phyloP scores from a whole-genome alignment of 2,888 invertebrate species.

The Flexamia atlantica region DNA sequence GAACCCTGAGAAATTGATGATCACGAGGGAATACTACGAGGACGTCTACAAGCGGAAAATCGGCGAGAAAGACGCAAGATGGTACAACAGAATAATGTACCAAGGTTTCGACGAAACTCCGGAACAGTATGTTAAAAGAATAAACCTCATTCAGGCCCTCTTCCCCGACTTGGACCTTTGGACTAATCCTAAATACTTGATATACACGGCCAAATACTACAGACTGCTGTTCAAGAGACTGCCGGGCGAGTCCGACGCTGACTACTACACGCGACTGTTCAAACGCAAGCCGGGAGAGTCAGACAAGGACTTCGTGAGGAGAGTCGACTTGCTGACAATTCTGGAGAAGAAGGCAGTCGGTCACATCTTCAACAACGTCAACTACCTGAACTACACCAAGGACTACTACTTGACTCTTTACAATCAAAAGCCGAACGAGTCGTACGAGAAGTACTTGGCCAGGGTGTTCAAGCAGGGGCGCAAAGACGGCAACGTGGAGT shows the following conservation, averaged over 20 bases:
- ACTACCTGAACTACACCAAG: constrained; percentile 39
- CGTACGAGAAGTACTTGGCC: constrained; percentile 10
- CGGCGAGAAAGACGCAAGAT: constrained; percentile 6
- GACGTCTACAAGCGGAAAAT: background rate
- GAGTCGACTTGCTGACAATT: background rate
- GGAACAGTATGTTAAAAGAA: constrained; percentile 49
- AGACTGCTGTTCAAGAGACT: constrained; percentile 22
- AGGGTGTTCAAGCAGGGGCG: constrained; percentile 28
- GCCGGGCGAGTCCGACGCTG: constrained; percentile 4
- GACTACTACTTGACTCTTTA: constrained; percentile 17
- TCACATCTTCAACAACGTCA: constrained; percentile 20
- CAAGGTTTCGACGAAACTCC: constrained; percentile 32
- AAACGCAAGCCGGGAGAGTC: constrained; percentile 16
- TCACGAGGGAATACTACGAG: constrained; percentile 39
- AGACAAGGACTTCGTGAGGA: constrained; percentile 10
- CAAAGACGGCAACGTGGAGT: constrained; percentile 32
- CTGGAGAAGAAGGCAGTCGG: background rate
- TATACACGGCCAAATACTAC: constrained; percentile 47
- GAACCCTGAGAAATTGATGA: background rate
- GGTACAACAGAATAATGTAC: constrained; percentile 39
- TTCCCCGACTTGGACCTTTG: constrained; percentile 46
- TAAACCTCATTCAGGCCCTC: constrained; percentile 27
- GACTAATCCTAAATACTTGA: constrained; percentile 34
- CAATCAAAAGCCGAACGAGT: background rate
- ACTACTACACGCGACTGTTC: constrained; percentile 33